Evolutionary conservation across 2,888 invertebrate genomes (phyloP).

Genomic region (Nebria salina): DNA sequence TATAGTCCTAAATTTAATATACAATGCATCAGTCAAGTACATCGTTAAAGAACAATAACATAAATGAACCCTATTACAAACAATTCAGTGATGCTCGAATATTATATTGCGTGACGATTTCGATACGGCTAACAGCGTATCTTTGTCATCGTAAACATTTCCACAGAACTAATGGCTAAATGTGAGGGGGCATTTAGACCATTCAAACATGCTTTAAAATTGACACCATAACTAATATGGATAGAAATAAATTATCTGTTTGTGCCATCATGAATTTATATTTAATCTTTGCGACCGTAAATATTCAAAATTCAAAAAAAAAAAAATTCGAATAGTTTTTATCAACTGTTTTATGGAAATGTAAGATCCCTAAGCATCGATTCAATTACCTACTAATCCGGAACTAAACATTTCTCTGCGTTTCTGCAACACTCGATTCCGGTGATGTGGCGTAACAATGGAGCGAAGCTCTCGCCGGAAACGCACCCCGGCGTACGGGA

Average conservation of each 20-base stretch:
- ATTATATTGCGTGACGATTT: slow-evolving; percentile 17
- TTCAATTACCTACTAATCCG: slow-evolving; percentile 16
- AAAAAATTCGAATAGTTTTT: no score
- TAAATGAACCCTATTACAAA: slow-evolving; percentile 42
- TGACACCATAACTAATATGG: slow-evolving; percentile 11
- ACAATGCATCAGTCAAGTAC: slow-evolving; percentile 9
- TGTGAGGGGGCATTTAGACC: background rate
- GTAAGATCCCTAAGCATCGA: background rate
- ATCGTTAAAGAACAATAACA: slow-evolving; percentile 43
- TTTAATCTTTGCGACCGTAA: background rate
- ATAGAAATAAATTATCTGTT: background rate
- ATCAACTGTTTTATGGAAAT: no score
- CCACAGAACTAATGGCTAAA: slow-evolving; percentile 6
- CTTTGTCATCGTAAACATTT: slow-evolving; percentile 42
- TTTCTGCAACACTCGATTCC: background rate
- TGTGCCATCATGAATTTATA: background rate
- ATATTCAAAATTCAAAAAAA: background rate
- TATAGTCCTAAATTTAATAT: background rate
- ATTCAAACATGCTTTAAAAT: background rate
- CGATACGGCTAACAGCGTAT: slow-evolving; percentile 38
- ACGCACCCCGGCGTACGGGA: background rate
- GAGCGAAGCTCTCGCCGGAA: background rate
- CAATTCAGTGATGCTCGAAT: slow-evolving; percentile 20
- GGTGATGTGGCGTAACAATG: background rate
- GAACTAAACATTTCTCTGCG: slow-evolving; percentile 19